phyloP scores from a whole-genome alignment of 2,888 invertebrate genomes.

The Netelia melanura region DNA sequence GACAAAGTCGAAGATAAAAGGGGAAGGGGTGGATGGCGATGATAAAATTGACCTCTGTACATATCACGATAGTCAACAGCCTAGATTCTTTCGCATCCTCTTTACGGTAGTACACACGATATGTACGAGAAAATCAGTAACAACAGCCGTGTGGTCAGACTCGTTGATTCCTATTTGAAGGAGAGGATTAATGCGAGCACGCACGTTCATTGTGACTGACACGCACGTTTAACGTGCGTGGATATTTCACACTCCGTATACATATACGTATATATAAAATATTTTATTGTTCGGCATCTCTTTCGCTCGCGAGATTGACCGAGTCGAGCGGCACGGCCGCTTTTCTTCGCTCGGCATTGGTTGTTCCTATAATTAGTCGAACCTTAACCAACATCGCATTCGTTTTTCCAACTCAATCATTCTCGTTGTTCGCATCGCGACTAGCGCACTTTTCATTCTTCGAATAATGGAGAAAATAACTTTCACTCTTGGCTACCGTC shows the following conservation, averaged over 20 bases:
- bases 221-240: conserved; percentile 42
- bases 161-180: conserved; percentile 64
- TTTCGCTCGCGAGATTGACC: conserved; percentile 41
- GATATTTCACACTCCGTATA: conserved; percentile 5
- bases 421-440: conserved; percentile 11
- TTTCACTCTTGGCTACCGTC: conserved; percentile 69
- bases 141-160: conserved; percentile 27
- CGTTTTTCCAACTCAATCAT: conserved; percentile 20
- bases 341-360: conserved; percentile 43
- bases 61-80: conserved; percentile 57
- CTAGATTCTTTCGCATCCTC: conserved; percentile 70
- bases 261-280: neutral
- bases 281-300: conserved; percentile 39
- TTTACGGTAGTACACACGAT: neutral
- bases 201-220: conserved; percentile 68
- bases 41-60: conserved; percentile 51
- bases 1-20: neutral
- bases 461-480: conserved; percentile 36
- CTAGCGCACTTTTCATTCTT: conserved; percentile 21
- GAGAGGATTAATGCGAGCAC: conserved; percentile 63
- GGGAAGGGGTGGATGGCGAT: conserved; percentile 23
- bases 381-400: neutral
- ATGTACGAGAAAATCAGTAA: conserved; percentile 10
- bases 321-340: conserved; percentile 9
- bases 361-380: conserved; percentile 37